Base-by-base conservation (phyloP, 2,113 vertebrate species). In the Mystacornis crossleyi region DNA sequence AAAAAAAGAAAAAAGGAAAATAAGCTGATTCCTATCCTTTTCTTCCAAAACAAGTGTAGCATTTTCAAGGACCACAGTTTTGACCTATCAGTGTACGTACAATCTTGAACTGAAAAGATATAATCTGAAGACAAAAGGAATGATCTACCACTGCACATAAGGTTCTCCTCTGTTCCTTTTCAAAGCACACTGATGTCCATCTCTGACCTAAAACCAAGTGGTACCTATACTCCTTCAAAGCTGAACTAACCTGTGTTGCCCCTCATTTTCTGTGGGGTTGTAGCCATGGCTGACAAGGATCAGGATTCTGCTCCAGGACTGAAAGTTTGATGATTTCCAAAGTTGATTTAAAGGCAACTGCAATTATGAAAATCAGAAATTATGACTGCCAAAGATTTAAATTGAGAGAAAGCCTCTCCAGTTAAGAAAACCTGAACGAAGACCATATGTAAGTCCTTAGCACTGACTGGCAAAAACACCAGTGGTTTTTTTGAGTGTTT, bases 281-380 rank as follows among this genome's bases (percentile, higher is more conserved):
- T 50, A 89, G 43, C 24, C 23, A 18, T 34, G 28, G 47, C 48
- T 89, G 72, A 71, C n/a, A 84, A 61, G 25, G 45, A 69, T 71
- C 3, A 4, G 18, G 25, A 85, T 79, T 85, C 64, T 81, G 58
- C 65, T 81, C 48, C 40, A 60, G 43, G 40, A 71, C 1, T 1
- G 10, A 21, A 71, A 69, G 9, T 89, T 8, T 50, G 40, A 89
- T 61, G 45, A 72, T 53, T 90, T 92, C 33, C 70, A 72, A 53
- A 87, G 53, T 14, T 93, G 40, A 81, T 82, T 81, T 85, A 69
- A 92, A 92, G 34, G 62, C 66, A 96, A 79, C 33, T 64, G 33
- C 58, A 85, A 50, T 69, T 80, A 93, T 42, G 66, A 82, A 95
- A 87, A 91, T 72, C 23, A 85, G 81, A 93, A 84, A 91, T 91